Conservation (phyloP, 2,888 invertebrate genomes). For the Trimorus sp. region DNA sequence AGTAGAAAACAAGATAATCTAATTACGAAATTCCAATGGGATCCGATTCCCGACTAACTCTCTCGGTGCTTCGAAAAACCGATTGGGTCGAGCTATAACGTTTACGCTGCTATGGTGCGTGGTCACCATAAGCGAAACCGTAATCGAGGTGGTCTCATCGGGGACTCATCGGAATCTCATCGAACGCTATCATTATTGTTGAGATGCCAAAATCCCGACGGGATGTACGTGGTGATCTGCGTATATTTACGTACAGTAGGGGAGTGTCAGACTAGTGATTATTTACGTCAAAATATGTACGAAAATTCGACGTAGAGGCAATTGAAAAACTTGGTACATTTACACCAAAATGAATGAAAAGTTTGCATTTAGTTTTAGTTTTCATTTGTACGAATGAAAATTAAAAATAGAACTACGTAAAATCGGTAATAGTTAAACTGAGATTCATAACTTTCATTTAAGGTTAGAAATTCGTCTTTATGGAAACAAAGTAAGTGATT, state of each 20-base stretch:
- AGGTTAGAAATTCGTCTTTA: no score
- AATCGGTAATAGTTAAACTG: no score
- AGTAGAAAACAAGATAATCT: slow-evolving; percentile 26
- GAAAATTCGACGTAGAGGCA: no score
- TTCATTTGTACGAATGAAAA: no score
- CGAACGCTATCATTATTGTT: slow-evolving; percentile 12
- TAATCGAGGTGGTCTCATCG: slow-evolving; percentile 31
- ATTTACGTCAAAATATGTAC: no score
- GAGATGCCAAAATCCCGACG: slow-evolving; percentile 12
- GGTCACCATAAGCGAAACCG: slow-evolving; percentile 8
- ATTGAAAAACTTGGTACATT: no score
- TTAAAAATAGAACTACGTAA: no score
- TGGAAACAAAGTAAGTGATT: no score
- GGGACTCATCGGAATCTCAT: slow-evolving; percentile 43
- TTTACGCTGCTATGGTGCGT: background rate
- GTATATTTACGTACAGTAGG: background rate
- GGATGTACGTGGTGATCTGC: background rate
- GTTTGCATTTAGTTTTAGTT: no score
- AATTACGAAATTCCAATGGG: slow-evolving; percentile 25
- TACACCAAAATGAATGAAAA: no score
- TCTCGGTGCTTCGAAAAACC: slow-evolving; percentile 12
- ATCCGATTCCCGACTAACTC: background rate
- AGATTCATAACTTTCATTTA: no score
- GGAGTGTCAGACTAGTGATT: background rate
- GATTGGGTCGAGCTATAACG: slow-evolving; percentile 12